Percentiles rank a stretch among this genome's conserved stretches.
Evolutionary conservation across 1,140 invertebrate genomes (phyloP).

Genomic region (Drosophila truncata): DNA sequence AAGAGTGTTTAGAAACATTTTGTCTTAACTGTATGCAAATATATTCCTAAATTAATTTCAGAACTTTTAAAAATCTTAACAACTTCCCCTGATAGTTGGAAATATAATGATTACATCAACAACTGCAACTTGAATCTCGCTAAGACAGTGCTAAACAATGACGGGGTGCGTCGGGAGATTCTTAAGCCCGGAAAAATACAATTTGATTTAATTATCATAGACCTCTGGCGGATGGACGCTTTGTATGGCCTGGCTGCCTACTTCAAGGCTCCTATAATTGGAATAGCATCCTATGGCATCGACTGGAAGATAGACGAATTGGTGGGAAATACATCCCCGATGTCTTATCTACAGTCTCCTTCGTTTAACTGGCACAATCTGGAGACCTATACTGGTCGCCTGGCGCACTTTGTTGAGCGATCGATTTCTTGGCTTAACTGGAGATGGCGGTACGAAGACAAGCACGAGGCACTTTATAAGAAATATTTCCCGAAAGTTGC

Average conservation of each 20-base stretch:
- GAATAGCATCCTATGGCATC: constrained; percentile 17
- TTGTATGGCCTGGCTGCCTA: constrained; percentile 24
- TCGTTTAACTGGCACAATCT: background rate
- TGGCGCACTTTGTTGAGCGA: constrained; percentile 15
- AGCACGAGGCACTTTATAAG: constrained; percentile 70
- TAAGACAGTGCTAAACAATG: constrained; percentile 24
- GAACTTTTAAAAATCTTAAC: background rate
- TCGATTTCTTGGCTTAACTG: constrained; percentile 66
- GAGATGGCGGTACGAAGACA: constrained; percentile 45
- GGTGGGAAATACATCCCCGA: constrained; percentile 25
- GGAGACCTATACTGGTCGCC: constrained; percentile 2
- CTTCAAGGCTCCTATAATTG: constrained; percentile 31
- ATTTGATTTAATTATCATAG: constrained; percentile 27
- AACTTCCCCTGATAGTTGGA: background rate
- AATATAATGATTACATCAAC: constrained; percentile 6
- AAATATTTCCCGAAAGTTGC: constrained; percentile 61
- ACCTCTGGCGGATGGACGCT: constrained; percentile 21
- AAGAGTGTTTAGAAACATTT: too few relatives aligned
- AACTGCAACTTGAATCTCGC: background rate
- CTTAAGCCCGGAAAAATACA: constrained; percentile 20
- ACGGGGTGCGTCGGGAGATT: constrained; percentile 26
- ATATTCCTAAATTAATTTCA: background rate
- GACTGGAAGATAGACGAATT: constrained; percentile 38
- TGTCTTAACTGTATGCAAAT: too few relatives aligned
- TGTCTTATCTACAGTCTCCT: constrained; percentile 19